Percentiles rank a stretch among this genome's conserved stretches.
These are phyloP conservation scores for Scophthalmus maximus DNA, from an alignment of 2,113 vertebrate genomes.

Conservation along the genomic window DNA sequence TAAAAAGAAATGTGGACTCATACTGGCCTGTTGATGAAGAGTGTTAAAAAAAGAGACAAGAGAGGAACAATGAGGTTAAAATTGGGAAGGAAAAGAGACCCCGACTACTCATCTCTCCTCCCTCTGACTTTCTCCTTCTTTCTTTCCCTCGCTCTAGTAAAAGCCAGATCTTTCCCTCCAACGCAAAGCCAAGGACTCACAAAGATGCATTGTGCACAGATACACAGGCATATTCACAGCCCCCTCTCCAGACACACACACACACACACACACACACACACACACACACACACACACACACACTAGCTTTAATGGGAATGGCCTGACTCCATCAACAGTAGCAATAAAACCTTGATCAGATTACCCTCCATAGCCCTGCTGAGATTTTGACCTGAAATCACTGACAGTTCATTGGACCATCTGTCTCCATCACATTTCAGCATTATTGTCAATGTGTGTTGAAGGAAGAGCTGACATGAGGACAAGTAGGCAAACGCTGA, in stretches of 20 bases:
- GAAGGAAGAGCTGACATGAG: slow-evolving; percentile 15
- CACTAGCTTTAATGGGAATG: slow-evolving; percentile 62
- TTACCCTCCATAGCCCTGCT: slow-evolving; percentile 60
- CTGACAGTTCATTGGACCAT: slow-evolving; percentile 32
- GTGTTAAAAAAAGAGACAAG: slow-evolving; percentile 16
- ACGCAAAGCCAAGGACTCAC: slow-evolving; percentile 71
- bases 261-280: slow-evolving; percentile 15
- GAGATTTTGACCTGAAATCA: slow-evolving; percentile 47
- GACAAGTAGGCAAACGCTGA: not conserved
- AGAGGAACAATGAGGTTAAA: slow-evolving; percentile 29
- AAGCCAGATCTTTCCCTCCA: slow-evolving; percentile 69
- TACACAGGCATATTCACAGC: slow-evolving; percentile 67
- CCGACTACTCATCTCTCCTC: slow-evolving; percentile 23
- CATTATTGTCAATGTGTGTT: slow-evolving; percentile 22
- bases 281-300: slow-evolving; percentile 31
- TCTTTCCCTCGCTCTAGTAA: slow-evolving; percentile 35
- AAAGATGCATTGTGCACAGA: slow-evolving; percentile 80
- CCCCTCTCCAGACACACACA: slow-evolving; percentile 34
- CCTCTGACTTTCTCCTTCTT: slow-evolving; percentile 14
- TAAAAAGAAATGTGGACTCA: not conserved
- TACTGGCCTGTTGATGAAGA: no score
- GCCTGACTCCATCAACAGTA: slow-evolving; percentile 71
- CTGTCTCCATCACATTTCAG: slow-evolving; percentile 31
- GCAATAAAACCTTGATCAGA: slow-evolving; percentile 70
- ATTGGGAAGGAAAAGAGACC: slow-evolving; percentile 23